These are phyloP conservation scores for Hypena proboscidalis DNA, from an alignment of 2,888 invertebrate genomes.

Conservation along the genomic window DNA sequence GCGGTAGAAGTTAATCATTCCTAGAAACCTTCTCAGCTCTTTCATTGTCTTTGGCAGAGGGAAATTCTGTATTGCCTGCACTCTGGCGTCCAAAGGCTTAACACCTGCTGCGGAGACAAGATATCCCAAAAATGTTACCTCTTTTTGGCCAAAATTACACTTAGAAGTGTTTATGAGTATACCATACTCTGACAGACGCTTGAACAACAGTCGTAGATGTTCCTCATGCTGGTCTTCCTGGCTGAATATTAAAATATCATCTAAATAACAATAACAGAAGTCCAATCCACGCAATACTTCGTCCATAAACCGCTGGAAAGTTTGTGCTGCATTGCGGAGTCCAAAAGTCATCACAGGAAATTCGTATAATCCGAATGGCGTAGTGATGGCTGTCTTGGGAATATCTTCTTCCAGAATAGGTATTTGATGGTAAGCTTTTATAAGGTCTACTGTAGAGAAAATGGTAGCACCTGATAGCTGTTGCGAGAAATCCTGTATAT, in stretches of 20 bases:
- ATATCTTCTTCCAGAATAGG: too few species aligned
- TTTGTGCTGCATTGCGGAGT: too few species aligned
- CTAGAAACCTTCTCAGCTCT: too few species aligned
- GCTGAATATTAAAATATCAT: neutral
- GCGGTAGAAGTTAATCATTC: neutral
- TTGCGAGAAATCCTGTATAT: constrained; percentile 4
- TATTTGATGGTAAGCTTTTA: too few species aligned
- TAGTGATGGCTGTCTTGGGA: neutral
- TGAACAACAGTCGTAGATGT: neutral
- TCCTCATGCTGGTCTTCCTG: neutral
- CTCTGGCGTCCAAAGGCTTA: neutral
- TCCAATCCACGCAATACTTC: neutral
- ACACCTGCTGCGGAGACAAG: neutral
- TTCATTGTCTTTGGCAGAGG: neutral
- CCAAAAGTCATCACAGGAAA: too few species aligned
- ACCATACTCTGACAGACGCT: neutral
- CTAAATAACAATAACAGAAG: neutral
- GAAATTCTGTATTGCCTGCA: neutral
- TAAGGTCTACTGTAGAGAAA: constrained; percentile 3
- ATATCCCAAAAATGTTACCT: neutral
- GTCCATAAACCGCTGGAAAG: too few species aligned
- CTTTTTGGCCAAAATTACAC: neutral
- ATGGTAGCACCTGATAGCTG: constrained; percentile 1
- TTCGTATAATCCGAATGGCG: too few species aligned
- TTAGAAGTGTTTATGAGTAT: neutral